Base-by-base conservation (phyloP, 2,888 invertebrate species). In the Brenthis ino region DNA sequence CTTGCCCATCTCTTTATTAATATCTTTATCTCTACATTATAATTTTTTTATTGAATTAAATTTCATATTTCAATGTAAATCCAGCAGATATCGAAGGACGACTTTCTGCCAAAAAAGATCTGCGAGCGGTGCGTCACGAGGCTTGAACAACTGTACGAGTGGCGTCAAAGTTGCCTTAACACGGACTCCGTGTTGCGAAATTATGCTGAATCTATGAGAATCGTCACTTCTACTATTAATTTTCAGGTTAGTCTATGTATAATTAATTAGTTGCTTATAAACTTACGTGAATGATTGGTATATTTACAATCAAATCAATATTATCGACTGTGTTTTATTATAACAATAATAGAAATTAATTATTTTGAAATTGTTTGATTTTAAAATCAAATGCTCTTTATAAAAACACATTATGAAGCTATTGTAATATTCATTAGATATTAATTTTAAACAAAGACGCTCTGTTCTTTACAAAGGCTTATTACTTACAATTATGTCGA, bases 71-170 rank as follows among this genome's bases (percentile, higher is more conserved):
- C 16, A 47, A 55, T 65, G 13, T 70, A 65, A 61, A 77, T 84
- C 79, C 87, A 91, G 90, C 92, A 95, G 95, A 94, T 95, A 84
- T 94, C 95, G 79, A 95, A 95, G 85, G 95, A 96, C 83, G 95
- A 96, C 87, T 94, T 94, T 80, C 86, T 96, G 76, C 95, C 95
- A 65, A 95, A 95, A 89, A 95, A 95, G 88, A 95, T 95, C 80
- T 95, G 95, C 84, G 95, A 95, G 85, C 91, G 94, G 65, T 95
- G 95, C 83, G 89, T 95, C 75, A 94, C 94, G 60, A 93, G 95
- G 60, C 85, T 95, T 79, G 95, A 96, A 71, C 95, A 95, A 85
- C 92, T 95, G 75, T 95, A 94, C 85, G 95, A 95, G 79, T 96
- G 95, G 94, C 93, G 95, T 37, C 94, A 94, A 78, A 94, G 93